Base-by-base conservation (phyloP, 2,113 vertebrate genomes). In the Dinomys branickii region DNA sequence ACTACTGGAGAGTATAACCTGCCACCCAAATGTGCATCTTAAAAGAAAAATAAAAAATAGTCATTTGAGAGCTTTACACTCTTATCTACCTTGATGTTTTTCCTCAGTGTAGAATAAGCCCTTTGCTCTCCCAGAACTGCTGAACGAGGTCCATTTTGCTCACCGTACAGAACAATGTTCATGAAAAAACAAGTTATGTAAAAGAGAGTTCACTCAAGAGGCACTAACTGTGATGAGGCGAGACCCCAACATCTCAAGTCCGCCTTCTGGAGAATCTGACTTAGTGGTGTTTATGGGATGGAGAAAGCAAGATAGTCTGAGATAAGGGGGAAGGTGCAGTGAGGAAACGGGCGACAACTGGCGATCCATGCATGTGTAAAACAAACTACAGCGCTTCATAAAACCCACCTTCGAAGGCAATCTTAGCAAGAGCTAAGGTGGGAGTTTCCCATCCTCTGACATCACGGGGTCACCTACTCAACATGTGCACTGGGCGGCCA, bases 21-120 rank as follows among this genome's bases (percentile, higher is more conserved):
- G 52, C 7, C 78, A 56, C 2, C 1, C 11, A 17, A 67, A n/a
- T 56, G 41, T 19, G 59, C 19, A 82, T 82, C n/a, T 93, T 90
- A 90, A 65, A 80, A 94, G 75, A 56, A 85, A 85, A 77, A 14
- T 14, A 38, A 52, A 50, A 38, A 33, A 16, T 12, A 33, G 16
- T 12, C 20, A 92, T 50, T 73, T 87, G 28, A 56, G 73, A 84
- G 16, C 44, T n/a, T 94, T 44, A 41, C 24, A 35, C 41, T 63
- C 22, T 84, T 35, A 93, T 61, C 38, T 71, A 61, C 83, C 24
- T 94, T 65, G 54, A 88, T 73, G 80, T 56, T 94, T 65, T 58
- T 0, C 73, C 90, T 71, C 78, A 7, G 65, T 81, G 94, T 77
- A 93, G 59, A 26, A 59, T 41, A 50, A 41, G 47, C 14, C n/a